Evolutionary conservation across 37 sponge, comb jelly and placozoan species (phyloP).

Genomic region (Ianthella basta): DNA sequence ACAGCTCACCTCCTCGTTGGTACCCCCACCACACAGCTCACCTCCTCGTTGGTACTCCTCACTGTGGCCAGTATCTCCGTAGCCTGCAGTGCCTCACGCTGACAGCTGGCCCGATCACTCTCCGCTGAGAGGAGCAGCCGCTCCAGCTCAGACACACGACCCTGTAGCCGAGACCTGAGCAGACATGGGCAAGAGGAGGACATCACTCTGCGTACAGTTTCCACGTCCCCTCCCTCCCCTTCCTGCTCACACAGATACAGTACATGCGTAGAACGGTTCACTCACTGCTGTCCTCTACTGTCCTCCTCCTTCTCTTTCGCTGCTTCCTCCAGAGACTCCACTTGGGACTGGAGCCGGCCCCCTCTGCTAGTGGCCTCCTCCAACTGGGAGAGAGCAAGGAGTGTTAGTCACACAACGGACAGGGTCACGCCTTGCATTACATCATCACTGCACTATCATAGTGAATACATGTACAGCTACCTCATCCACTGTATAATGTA

Average conservation of each 20-base stretch:
- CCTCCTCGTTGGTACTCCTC: constrained; percentile 33
- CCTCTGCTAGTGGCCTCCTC: neutral
- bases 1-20: too few relatives aligned
- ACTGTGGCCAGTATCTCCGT: neutral
- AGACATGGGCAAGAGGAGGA: too few relatives aligned
- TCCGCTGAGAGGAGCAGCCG: constrained; percentile 1
- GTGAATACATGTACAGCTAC: too few relatives aligned
- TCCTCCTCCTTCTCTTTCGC: neutral
- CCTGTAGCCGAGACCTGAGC: neutral
- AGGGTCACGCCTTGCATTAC: neutral
- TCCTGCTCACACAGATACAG: too few relatives aligned
- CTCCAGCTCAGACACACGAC: neutral
- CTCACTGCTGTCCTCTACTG: constrained; percentile 1
- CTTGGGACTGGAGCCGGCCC: neutral
- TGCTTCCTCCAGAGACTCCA: constrained; percentile 11
- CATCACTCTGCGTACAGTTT: too few relatives aligned
- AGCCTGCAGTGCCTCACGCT: neutral
- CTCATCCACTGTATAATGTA: too few relatives aligned
- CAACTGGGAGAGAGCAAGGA: neutral
- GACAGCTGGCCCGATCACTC: neutral
- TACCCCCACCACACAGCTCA: neutral
- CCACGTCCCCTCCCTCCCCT: too few relatives aligned
- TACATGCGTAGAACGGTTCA: neutral
- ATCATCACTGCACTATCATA: too few relatives aligned
- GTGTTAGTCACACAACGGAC: neutral